phyloP scores from a whole-genome alignment of 2,113 vertebrate species.

The Chaetodon trifascialis region DNA sequence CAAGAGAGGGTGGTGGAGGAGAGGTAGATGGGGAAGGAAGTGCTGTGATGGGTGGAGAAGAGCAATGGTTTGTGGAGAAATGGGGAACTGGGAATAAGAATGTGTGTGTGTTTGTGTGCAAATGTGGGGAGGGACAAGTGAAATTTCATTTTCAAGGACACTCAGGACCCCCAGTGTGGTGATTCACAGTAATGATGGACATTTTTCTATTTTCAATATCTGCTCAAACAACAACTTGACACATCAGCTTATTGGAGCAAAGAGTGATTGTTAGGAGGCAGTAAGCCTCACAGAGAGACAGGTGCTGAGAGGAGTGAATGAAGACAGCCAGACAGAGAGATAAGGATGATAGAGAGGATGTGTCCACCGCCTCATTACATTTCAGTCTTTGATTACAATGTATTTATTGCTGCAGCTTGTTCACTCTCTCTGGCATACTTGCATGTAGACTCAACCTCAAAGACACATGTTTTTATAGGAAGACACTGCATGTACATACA shows the following conservation, averaged over 20 bases:
- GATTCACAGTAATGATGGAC: background rate
- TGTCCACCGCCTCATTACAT: conserved; percentile 40
- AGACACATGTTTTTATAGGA: background rate
- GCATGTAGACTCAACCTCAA: background rate
- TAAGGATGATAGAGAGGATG: conserved; percentile 42
- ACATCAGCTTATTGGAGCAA: conserved; percentile 23
- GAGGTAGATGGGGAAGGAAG: conserved; percentile 51
- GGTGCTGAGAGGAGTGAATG: conserved; percentile 11
- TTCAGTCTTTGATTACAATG: conserved; percentile 48
- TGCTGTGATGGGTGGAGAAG: conserved; percentile 31
- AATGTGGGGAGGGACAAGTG: background rate
- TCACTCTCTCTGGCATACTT: background rate
- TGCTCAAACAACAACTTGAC: conserved; percentile 20
- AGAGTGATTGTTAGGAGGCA: conserved; percentile 16
- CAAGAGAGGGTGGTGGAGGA: conserved; percentile 27
- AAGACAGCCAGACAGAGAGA: conserved; percentile 17
- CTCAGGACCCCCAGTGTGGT: conserved; percentile 1
- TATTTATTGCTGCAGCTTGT: conserved; percentile 43
- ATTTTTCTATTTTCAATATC: conserved; percentile 33
- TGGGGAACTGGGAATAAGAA: conserved; percentile 77
- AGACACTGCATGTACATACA: background rate
- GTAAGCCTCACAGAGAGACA: background rate
- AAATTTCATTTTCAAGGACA: conserved; percentile 66
- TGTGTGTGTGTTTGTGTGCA: background rate
- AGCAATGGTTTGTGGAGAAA: conserved; percentile 50